Conservation (phyloP, 2,797 vertebrate genomes). For the Anguilla anguilla region DNA sequence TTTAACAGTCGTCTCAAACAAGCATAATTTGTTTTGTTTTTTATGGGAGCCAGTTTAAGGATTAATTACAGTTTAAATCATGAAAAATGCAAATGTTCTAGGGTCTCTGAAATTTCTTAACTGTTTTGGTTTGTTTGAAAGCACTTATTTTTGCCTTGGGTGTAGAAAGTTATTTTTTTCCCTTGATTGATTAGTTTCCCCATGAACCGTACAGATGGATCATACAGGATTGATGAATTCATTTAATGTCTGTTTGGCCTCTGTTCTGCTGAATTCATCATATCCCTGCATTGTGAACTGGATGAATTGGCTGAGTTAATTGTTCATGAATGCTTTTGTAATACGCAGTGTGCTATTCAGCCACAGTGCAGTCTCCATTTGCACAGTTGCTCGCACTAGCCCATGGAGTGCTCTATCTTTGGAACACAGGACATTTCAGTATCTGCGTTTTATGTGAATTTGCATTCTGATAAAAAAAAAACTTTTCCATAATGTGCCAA, state of each 20-base stretch:
- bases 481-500: too few relatives aligned
- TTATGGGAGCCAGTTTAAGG: background rate
- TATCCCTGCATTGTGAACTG: too few relatives aligned
- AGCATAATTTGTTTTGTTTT: background rate
- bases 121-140: background rate
- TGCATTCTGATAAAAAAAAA: too few relatives aligned
- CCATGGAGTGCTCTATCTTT: too few relatives aligned
- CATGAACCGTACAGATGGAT: background rate
- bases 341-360: too few relatives aligned
- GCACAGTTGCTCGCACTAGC: too few relatives aligned
- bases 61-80: background rate
- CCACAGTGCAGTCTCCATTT: too few relatives aligned
- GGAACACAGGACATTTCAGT: too few relatives aligned
- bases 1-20: background rate
- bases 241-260: background rate
- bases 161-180: background rate
- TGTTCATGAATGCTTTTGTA: background rate
- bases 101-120: background rate
- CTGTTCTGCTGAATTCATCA: background rate
- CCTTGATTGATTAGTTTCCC: background rate
- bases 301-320: background rate
- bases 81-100: background rate
- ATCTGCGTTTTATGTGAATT: too few relatives aligned
- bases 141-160: background rate
- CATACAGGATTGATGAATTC: background rate